Percentiles rank a stretch among this genome's conserved stretches.
phyloP scores from a whole-genome alignment of 2,797 vertebrate species.

The Columba guinea region DNA sequence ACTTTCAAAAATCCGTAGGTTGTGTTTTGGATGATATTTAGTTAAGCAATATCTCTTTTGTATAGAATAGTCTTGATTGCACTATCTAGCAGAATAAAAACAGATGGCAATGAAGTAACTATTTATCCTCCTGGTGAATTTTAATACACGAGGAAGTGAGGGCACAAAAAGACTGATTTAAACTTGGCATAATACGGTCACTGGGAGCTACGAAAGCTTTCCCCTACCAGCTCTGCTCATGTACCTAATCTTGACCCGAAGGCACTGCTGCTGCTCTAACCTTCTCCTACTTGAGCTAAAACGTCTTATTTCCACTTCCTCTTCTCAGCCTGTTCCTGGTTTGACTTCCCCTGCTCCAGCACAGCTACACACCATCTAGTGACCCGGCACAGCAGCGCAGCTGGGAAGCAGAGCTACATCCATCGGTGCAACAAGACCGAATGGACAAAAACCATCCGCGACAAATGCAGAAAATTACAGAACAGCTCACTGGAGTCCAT shows the following conservation, averaged over 20 bases:
- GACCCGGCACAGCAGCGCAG: not conserved
- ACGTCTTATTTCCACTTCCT: not conserved
- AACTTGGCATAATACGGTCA: not conserved
- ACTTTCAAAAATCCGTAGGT: not conserved
- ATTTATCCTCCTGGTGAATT: constrained; percentile 28
- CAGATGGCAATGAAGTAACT: constrained; percentile 47
- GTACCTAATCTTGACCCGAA: constrained; percentile 20
- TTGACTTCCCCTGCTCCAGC: not conserved
- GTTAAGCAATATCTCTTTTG: not conserved
- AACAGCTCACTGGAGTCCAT: not conserved
- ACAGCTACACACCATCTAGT: not conserved
- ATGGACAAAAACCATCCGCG: rapidly evolving
- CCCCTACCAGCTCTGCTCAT: not conserved
- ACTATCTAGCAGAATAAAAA: constrained; percentile 46
- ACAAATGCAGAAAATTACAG: not conserved
- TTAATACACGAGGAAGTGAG: not conserved
- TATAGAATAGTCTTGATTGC: constrained; percentile 50
- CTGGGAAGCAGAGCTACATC: not conserved
- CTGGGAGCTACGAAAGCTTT: not conserved
- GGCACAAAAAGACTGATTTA: not conserved
- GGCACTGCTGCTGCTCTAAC: not conserved
- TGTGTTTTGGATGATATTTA: constrained; percentile 33
- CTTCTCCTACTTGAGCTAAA: not conserved
- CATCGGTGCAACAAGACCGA: rapidly evolving
- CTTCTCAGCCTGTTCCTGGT: not conserved